Conservation (phyloP, 2,113 vertebrate species). For the Scalopus aquaticus region DNA sequence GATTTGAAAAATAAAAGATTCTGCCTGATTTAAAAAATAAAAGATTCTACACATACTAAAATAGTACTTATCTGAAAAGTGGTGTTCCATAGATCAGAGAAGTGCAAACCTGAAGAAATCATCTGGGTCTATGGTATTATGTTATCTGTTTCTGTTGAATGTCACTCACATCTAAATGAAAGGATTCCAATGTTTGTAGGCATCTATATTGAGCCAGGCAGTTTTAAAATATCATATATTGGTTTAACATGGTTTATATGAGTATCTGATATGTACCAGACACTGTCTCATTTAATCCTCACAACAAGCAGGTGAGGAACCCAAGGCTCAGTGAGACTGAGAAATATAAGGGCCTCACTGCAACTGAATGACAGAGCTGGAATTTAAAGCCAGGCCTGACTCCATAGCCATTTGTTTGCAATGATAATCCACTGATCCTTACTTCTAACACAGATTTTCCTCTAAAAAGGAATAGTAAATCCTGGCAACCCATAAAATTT, state of each 20-base stretch:
- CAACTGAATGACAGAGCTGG: background rate
- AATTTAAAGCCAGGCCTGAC: slow-evolving; percentile 21
- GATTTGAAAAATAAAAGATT: too few species aligned
- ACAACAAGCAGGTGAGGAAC: background rate
- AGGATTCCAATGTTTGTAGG: background rate
- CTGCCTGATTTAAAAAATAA: slow-evolving; percentile 24
- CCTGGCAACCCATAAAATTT: background rate
- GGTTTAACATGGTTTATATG: background rate
- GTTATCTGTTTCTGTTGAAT: background rate
- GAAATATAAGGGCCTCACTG: background rate
- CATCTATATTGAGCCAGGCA: background rate
- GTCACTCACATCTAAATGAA: background rate
- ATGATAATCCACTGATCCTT: background rate
- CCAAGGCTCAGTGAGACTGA: background rate
- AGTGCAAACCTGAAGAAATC: background rate
- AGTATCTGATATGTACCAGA: background rate
- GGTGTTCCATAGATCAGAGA: background rate
- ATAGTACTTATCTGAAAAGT: background rate
- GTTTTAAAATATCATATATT: background rate
- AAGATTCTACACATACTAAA: background rate
- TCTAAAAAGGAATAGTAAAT: background rate
- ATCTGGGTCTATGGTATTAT: background rate
- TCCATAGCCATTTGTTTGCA: background rate
- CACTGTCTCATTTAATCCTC: background rate
- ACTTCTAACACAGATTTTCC: background rate